phyloP scores from a whole-genome alignment of 2,797 vertebrate species.

The Pyrocephalus nanus region DNA sequence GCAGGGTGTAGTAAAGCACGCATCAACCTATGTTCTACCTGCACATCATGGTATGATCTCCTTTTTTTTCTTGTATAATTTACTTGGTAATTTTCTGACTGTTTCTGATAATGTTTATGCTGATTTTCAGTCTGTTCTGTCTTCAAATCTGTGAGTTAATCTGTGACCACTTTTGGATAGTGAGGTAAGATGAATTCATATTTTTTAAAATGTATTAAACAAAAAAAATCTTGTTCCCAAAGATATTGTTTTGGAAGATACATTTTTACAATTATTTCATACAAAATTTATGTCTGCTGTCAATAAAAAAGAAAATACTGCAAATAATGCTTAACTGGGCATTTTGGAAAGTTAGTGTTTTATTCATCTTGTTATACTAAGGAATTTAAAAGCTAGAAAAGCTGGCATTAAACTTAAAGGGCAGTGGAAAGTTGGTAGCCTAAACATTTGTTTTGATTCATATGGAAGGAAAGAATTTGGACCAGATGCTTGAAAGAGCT shows the following conservation, averaged over 20 bases:
- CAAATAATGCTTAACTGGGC: constrained; percentile 15
- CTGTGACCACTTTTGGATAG: neutral
- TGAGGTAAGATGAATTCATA: neutral
- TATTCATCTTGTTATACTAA: constrained; percentile 34
- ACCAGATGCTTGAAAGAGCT: constrained; percentile 63
- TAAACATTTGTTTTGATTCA: constrained; percentile 71
- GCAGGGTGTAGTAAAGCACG: neutral
- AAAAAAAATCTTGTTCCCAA: neutral
- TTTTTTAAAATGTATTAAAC: neutral
- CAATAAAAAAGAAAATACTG: constrained; percentile 34
- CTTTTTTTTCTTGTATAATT: neutral
- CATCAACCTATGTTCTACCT: fast-evolving
- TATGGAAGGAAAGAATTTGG: constrained; percentile 64
- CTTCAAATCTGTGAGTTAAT: neutral
- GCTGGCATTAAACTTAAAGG: constrained; percentile 46
- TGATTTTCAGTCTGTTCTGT: neutral
- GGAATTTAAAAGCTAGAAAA: constrained; percentile 65
- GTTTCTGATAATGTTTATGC: neutral
- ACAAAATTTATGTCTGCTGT: neutral
- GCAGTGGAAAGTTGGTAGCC: constrained; percentile 65
- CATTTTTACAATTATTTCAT: neutral
- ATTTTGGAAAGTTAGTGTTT: constrained; percentile 49
- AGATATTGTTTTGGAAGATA: neutral
- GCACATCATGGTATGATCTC: neutral
- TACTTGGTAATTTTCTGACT: neutral